A percentile compares a stretch with the other conserved stretches of the same genome.
Evolutionary conservation across 2,797 vertebrate genomes (phyloP).

Genomic region (Phrynocephalus guinanensis): DNA sequence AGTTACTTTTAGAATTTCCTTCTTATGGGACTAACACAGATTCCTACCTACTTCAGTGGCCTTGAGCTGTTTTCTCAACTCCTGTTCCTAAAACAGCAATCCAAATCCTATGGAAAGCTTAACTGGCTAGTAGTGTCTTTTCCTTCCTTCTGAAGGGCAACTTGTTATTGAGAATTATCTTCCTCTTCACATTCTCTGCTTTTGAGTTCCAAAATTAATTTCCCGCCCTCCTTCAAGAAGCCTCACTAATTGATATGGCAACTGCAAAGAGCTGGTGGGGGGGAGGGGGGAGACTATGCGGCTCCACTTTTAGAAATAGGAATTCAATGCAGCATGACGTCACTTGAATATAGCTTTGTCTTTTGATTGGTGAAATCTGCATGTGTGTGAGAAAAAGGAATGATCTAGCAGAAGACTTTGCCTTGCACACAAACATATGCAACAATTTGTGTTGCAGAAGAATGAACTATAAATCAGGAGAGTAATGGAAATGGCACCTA

Average conservation of each 20-base stretch:
- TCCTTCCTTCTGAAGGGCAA: constrained; percentile 60
- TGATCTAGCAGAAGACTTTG: neutral
- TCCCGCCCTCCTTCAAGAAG: neutral
- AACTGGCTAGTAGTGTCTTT: constrained; percentile 39
- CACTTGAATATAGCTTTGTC: constrained; percentile 25
- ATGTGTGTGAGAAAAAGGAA: constrained; percentile 40
- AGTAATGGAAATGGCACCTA: constrained; percentile 37
- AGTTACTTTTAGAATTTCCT: neutral
- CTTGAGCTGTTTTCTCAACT: constrained; percentile 38
- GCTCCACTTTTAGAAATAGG: constrained; percentile 24
- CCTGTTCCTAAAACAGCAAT: constrained; percentile 33
- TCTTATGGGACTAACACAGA: neutral
- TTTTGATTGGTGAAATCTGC: constrained; percentile 40
- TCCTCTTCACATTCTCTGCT: constrained; percentile 3
- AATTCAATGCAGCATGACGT: constrained; percentile 36
- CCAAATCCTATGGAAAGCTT: constrained; percentile 48
- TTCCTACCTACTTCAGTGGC: neutral
- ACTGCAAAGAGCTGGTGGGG: neutral
- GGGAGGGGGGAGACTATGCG: constrained; percentile 12
- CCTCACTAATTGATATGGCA: constrained; percentile 25
- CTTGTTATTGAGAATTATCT: constrained; percentile 41
- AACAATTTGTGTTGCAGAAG: constrained; percentile 21
- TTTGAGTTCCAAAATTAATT: constrained; percentile 33
- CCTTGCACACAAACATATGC: neutral
- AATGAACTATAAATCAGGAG: constrained; percentile 40